Conservation (phyloP, 2,797 vertebrate genomes). For the Sebastes umbrosus region DNA sequence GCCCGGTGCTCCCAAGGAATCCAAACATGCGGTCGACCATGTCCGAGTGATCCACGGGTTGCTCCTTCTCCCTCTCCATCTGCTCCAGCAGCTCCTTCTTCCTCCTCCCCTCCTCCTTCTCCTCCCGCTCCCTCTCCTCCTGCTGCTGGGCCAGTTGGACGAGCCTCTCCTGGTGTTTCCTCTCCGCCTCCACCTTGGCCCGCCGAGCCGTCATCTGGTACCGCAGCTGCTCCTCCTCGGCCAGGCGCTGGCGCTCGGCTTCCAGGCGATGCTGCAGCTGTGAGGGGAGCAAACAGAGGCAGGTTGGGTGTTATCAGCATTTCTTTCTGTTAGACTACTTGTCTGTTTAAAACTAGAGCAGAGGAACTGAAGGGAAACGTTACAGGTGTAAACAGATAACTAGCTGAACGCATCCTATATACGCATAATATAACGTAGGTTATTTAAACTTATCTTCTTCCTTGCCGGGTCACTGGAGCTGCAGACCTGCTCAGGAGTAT, state of each 20-base stretch:
- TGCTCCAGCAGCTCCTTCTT: conserved; percentile 92
- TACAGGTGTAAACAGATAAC: not conserved
- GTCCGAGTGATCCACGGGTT: conserved; percentile 92
- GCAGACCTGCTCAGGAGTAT: conserved; percentile 7
- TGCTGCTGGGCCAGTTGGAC: conserved; percentile 86
- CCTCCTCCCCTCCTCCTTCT: conserved; percentile 85
- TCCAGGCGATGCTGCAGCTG: conserved; percentile 87
- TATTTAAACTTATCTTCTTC: conserved; percentile 12
- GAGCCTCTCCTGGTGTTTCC: conserved; percentile 90
- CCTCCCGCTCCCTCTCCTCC: conserved; percentile 85
- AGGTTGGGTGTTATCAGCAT: not conserved
- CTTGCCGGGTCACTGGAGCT: not conserved
- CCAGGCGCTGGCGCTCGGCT: conserved; percentile 87
- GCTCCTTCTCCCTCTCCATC: conserved; percentile 88
- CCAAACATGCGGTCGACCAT: conserved; percentile 98
- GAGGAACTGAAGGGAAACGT: not conserved
- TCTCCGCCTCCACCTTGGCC: conserved; percentile 90
- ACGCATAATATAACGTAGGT: not conserved
- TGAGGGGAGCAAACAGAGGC: conserved; percentile 15
- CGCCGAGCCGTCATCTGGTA: conserved; percentile 93
- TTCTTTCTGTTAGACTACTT: not conserved
- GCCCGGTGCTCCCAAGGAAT: conserved; percentile 87
- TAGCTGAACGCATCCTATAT: not conserved
- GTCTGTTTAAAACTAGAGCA: not conserved
- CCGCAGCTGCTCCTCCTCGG: conserved; percentile 88